phyloP scores from a whole-genome alignment of 2,888 invertebrate genomes.

The Augiades crinisus region DNA sequence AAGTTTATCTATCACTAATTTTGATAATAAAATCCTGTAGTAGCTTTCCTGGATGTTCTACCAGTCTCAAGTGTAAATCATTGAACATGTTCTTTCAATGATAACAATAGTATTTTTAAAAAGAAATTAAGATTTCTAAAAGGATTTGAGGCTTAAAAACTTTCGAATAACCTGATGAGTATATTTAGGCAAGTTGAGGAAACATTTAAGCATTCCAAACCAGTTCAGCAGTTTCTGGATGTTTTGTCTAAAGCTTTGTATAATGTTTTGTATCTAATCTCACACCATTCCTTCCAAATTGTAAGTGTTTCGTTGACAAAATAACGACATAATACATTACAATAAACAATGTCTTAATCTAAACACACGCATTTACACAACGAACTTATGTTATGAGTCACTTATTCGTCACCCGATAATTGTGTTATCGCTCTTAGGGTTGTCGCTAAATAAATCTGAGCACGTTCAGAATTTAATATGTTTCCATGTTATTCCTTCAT shows the following conservation, averaged over 20 bases:
- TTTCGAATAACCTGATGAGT: no score
- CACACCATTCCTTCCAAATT: constrained; percentile 22
- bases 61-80: no score
- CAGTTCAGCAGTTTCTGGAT: neutral
- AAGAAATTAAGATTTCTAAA: no score
- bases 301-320: constrained; percentile 32
- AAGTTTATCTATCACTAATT: no score
- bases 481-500: no score
- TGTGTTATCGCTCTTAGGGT: constrained; percentile 22
- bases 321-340: constrained; percentile 37
- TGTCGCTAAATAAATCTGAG: constrained; percentile 1
- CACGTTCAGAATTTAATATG: neutral
- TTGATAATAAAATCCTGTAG: no score
- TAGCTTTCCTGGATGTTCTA: no score
- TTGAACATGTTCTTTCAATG: no score
- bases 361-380: constrained; percentile 33
- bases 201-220: neutral
- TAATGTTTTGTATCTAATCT: constrained; percentile 32
- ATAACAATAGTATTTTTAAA: no score
- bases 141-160: no score
- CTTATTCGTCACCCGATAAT: constrained; percentile 33
- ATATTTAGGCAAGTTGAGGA: neutral
- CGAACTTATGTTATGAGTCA: constrained; percentile 37
- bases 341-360: constrained; percentile 38
- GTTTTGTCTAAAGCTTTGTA: constrained; percentile 4